Evolutionary conservation across 2,113 vertebrate species (phyloP), one percentile per base, ranked within the genome.

Genomic region (Antennarius striatus): DNA sequence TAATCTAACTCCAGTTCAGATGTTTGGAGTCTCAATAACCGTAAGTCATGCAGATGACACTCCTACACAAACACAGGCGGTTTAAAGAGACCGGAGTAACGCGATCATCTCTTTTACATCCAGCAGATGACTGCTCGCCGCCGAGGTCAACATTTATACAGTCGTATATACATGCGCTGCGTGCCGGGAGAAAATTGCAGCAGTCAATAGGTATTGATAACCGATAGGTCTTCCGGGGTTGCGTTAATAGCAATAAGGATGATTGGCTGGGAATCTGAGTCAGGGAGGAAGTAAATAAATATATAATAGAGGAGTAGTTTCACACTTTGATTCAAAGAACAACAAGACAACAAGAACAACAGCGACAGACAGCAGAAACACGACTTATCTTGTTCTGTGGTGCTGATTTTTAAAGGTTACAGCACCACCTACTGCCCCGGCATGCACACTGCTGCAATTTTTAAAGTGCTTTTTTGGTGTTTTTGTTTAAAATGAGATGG

Each of bases 181-280:
- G n/a, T 4, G 71, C 60, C 39, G 50, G 75, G 55, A 82, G 73
- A 76, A 73, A 71, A 88, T 77, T 17, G 80, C n/a, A 51, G 56
- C 62, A 53, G 72, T 87, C 81, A 40, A 84, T 87, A 29, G 36
- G 12, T 46, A 85, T 75, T 63, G 79, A 87, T 83, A 67, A 57
- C 30, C 51, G 4, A 69, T 75, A 73, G 66, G 64, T 77, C 69
- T 56, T 28, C 4, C 45, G 22, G 22, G 60, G 57, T 51, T 61
- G 63, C 53, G 68, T 55, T 71, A 62, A 63, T 68, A 71, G 63
- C 62, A 73, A 22, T 62, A 32, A 57, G 30, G 71, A 14, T 10
- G 13, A 15, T 32, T 15, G 11, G 54, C 12, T n/a, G 4, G 13
- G 17, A 56, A 49, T 46, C 17, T 15, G 14, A 30, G 30, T 62